Evolutionary conservation across 1,140 invertebrate genomes (phyloP).

Genomic region (Apis cerana): DNA sequence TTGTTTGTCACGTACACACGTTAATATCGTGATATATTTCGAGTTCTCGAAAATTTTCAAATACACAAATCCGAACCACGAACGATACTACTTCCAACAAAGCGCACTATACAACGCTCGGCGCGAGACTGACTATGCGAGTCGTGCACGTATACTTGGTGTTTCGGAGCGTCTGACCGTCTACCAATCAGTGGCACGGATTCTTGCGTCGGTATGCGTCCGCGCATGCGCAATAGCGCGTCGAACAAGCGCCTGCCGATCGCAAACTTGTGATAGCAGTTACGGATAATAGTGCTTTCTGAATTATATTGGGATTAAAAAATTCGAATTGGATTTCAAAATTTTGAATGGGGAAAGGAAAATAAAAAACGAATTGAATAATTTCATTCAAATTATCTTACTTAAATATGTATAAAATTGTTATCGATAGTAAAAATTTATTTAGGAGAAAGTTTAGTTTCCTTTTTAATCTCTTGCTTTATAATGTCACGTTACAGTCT

Average conservation of each 20-base stretch:
- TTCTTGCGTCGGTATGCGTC: conserved; percentile 15
- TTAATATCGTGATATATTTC: neutral
- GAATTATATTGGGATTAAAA: neutral
- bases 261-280: neutral
- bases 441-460: too few relatives aligned
- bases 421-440: too few relatives aligned
- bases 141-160: conserved; percentile 36
- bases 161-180: conserved; percentile 16
- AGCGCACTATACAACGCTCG: conserved; percentile 50
- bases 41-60: conserved; percentile 13
- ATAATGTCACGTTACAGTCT: too few relatives aligned
- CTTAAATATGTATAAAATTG: too few relatives aligned
- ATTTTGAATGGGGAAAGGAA: too few relatives aligned
- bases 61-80: neutral
- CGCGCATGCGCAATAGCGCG: conserved; percentile 41
- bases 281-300: neutral
- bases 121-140: conserved; percentile 67
- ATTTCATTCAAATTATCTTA: too few relatives aligned
- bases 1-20: conserved; percentile 3
- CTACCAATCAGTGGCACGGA: conserved; percentile 25
- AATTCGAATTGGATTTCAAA: neutral
- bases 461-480: too few relatives aligned
- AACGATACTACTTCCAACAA: neutral
- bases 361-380: too few relatives aligned
- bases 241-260: conserved; percentile 8